Evolutionary conservation across 2,797 vertebrate genomes (phyloP), one percentile per base, ranked within the genome.

Genomic region (Pseudochirops cupreus): DNA sequence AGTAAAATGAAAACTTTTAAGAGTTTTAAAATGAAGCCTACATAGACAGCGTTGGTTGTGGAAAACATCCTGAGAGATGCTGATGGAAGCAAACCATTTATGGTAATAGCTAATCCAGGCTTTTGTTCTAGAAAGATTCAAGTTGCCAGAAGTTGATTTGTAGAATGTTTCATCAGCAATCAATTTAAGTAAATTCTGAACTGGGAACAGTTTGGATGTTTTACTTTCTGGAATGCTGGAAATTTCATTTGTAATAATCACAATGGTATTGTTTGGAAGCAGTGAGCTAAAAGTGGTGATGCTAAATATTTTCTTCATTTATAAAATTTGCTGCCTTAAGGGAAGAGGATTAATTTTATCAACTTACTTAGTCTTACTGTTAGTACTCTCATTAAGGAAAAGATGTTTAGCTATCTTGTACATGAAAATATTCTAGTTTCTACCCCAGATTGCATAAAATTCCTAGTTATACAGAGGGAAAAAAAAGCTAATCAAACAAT

Each of bases 181-280:
- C n/a, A 54, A 53, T 93, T 16, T 93, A 90, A 94, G 56, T 95
- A 12, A 14, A 18, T 93, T 97, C 94, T 90, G 46, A 91, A 97
- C 92, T 16, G 54, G 2, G 82, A 92, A 67, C 14, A 57, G 58
- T n/a, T 1, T 67, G 28, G 95, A 11, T 52, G 46, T 56, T 67
- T 55, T 94, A 95, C 33, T n/a, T 58, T 95, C 91, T 39, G 11
- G n/a, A 90, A 93, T 55, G 91, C 26, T 59, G 91, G n/a, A 90
- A 50, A 91, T 56, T 82, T 92, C 95, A 92, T 92, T 91, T 91
- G 46, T 0, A 18, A 5, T 3, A 26, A 93, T 93, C 93, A 62
- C 58, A 90, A 74, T 54, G 28, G n/a, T 29, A 95, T 89, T 50
- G 89, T 31, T 1, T 56, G 82, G 92, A 87, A 39, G 39, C 24